phyloP scores from a whole-genome alignment of 2,888 invertebrate species.

The Oithona nana region DNA sequence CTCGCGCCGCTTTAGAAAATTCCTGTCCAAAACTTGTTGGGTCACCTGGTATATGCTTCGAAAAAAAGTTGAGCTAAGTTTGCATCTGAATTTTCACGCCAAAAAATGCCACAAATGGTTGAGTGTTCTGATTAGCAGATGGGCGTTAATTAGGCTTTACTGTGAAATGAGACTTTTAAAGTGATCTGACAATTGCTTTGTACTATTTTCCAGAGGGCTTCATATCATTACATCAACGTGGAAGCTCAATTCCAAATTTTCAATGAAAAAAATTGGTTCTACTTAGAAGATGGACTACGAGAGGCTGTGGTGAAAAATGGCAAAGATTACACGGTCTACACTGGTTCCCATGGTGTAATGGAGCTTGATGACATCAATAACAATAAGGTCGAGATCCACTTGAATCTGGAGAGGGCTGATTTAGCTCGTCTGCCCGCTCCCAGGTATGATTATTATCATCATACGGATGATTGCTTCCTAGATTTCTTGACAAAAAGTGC shows the following conservation, averaged over 20 bases:
- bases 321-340: not conserved
- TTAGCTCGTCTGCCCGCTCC: not conserved
- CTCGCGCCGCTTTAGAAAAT: too few relatives aligned
- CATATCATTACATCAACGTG: not conserved
- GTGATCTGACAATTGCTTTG: too few relatives aligned
- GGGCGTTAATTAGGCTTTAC: too few relatives aligned
- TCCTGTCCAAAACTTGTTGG: too few relatives aligned
- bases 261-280: not conserved
- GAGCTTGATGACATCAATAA: not conserved
- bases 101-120: too few relatives aligned
- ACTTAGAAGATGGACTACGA: not conserved
- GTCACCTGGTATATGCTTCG: too few relatives aligned
- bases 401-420: not conserved
- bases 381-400: not conserved
- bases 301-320: not conserved
- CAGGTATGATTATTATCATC: conserved; percentile 1
- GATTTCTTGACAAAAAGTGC: too few relatives aligned
- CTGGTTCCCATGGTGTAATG: not conserved
- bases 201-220: not conserved
- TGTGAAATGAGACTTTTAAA: too few relatives aligned
- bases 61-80: too few relatives aligned
- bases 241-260: not conserved
- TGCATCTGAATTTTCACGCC: too few relatives aligned
- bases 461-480: too few relatives aligned
- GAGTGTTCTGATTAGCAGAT: too few relatives aligned